Percentiles rank a stretch among this genome's conserved stretches.
These are phyloP conservation scores for Pammene aurita DNA, from an alignment of 2,888 invertebrate genomes.

Conservation along the genomic window DNA sequence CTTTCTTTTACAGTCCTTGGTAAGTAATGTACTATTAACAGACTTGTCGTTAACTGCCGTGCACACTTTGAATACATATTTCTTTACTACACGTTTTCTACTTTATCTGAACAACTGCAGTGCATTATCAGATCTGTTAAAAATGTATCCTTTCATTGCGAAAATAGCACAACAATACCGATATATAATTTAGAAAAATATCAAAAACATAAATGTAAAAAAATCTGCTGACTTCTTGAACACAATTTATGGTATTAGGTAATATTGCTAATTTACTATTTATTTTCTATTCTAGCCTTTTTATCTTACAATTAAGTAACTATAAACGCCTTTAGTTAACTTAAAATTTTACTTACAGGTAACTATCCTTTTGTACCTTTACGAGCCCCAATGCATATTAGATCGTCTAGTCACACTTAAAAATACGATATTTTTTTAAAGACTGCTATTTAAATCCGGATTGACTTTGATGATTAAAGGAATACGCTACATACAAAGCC, in stretches of 20 bases:
- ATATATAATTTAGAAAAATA: neutral
- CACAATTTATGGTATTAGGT: constrained; percentile 38
- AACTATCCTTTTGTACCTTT: neutral
- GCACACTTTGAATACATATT: neutral
- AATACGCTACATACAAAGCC: too few relatives aligned
- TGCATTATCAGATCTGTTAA: neutral
- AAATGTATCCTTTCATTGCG: neutral
- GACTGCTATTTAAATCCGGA: too few relatives aligned
- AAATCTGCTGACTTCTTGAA: constrained; percentile 32
- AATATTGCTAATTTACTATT: neutral
- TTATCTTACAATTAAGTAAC: too few relatives aligned
- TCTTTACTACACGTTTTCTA: neutral
- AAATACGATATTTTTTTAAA: too few relatives aligned
- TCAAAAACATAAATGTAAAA: constrained; percentile 21
- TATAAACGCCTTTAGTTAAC: too few relatives aligned
- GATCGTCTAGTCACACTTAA: too few relatives aligned
- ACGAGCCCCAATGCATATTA: too few relatives aligned
- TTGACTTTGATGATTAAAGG: too few relatives aligned
- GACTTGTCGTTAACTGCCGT: neutral
- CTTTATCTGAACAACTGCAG: neutral
- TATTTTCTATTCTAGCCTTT: neutral
- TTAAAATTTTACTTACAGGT: neutral
- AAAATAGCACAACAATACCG: neutral
- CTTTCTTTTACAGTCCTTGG: too few relatives aligned
- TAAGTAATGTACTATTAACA: too few relatives aligned